Base-by-base conservation (phyloP, 2,797 vertebrate genomes). In the Xenops minutus region DNA sequence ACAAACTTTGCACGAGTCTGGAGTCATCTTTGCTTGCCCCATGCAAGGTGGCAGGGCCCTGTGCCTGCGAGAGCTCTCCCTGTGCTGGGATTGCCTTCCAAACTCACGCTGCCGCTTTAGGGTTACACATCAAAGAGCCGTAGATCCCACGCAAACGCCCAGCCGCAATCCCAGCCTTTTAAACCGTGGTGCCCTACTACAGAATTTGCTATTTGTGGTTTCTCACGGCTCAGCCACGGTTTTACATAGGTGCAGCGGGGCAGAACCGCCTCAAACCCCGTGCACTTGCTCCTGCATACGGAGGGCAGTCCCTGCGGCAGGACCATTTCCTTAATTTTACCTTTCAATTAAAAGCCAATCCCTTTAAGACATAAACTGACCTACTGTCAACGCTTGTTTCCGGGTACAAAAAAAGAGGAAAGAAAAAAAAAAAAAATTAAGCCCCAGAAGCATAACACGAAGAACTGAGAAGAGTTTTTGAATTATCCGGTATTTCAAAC, bases 191-290 rank as follows among this genome's bases (percentile, higher is more conserved):
- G 58, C 81, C 19, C 5, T 14, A 2, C 41, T 20, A 13, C 1
- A 21, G 77, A 78, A 54, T 10, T 10, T 72, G 89, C 27, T 67
- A 30, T 91, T 54, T 69, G 95, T 7, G 95, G 93, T 71, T 91
- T 94, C 85, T 91, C 44, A 6, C 41, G 4, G 84, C 64, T 71
- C 61, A 34, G 20, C 93, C 93, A 4, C 80, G 2, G 7, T 59
- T 94, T 93, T 88, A 85, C 91, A 88, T 80, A 67, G 3, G 20
- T 6, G 66, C 84, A 32, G 0, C 16, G 20, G 49, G 64, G 84
- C 29, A 23, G 17, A 34, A 34, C 77, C 4, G 12, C 87, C 66
- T 7, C 77, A 7, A 37, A 21, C 9, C 17, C 12, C 1, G 5
- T 18, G 58, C 88, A 5, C 84, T 84, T 44, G 66, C 37, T 75